These are phyloP conservation scores for Glaucomys volans DNA, from an alignment of 2,113 vertebrate species.

Conservation along the genomic window DNA sequence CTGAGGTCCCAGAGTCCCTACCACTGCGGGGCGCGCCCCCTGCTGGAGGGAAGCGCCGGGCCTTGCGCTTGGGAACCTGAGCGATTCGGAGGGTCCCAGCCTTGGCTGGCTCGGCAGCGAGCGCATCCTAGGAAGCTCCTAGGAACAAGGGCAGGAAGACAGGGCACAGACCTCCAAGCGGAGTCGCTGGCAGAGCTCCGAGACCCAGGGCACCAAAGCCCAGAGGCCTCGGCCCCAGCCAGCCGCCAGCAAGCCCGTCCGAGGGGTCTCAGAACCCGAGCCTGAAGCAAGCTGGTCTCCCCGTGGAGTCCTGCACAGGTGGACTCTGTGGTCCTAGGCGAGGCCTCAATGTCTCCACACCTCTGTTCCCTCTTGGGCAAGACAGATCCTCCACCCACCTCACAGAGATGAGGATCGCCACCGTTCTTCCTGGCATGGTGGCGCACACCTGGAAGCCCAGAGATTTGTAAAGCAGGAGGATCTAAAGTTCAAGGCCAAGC, in stretches of 20 bases:
- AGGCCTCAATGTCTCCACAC: neutral
- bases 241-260: too few relatives aligned
- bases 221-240: neutral
- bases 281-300: neutral
- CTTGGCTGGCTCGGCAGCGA: neutral
- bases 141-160: neutral
- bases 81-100: neutral
- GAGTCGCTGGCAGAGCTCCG: neutral
- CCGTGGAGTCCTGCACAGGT: neutral
- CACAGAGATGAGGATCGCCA: neutral
- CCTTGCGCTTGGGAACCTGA: neutral
- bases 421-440: too few relatives aligned
- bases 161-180: neutral
- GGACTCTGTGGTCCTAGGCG: neutral
- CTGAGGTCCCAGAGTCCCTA: neutral
- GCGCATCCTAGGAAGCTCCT: neutral
- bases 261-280: neutral
- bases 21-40: neutral
- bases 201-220: neutral
- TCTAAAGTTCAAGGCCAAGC: too few relatives aligned
- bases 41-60: neutral
- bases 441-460: too few relatives aligned
- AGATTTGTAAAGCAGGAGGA: too few relatives aligned
- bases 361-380: constrained; percentile 13
- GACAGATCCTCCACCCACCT: neutral